Conservation (phyloP, 2,888 invertebrate genomes). For the Eupithecia abbreviata region DNA sequence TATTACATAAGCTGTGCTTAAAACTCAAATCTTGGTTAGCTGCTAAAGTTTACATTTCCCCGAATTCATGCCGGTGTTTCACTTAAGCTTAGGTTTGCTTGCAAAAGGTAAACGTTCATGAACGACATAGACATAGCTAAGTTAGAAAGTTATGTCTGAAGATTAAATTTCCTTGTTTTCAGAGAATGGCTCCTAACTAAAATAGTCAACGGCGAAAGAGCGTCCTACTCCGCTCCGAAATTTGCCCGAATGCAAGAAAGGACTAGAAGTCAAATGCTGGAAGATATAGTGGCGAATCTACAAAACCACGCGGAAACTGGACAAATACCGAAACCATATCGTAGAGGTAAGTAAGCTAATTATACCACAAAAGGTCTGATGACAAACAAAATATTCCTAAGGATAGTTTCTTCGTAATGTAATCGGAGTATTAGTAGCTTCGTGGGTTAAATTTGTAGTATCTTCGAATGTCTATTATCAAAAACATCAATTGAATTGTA, state of each 20-base stretch:
- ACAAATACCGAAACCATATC: conserved; percentile 97
- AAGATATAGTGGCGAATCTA: conserved; percentile 96
- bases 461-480: too few relatives aligned
- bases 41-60: conserved; percentile 1
- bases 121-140: neutral
- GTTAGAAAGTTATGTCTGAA: neutral
- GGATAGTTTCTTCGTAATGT: too few relatives aligned
- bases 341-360: conserved; percentile 86
- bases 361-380: neutral
- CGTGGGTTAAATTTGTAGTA: too few relatives aligned
- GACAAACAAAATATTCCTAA: neutral
- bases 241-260: conserved; percentile 97
- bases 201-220: conserved; percentile 96
- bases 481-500: too few relatives aligned
- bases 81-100: neutral
- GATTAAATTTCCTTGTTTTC: neutral
- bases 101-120: neutral
- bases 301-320: conserved; percentile 98
- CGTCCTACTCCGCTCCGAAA: conserved; percentile 96
- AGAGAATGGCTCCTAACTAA: conserved; percentile 96
- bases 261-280: conserved; percentile 96
- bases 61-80: neutral
- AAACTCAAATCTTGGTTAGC: neutral
- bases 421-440: too few relatives aligned
- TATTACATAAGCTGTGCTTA: conserved; percentile 4